A percentile compares a stretch with the other conserved stretches of the same genome.
Conservation (phyloP, 2,113 vertebrate species). For the Desmodus rotundus region DNA sequence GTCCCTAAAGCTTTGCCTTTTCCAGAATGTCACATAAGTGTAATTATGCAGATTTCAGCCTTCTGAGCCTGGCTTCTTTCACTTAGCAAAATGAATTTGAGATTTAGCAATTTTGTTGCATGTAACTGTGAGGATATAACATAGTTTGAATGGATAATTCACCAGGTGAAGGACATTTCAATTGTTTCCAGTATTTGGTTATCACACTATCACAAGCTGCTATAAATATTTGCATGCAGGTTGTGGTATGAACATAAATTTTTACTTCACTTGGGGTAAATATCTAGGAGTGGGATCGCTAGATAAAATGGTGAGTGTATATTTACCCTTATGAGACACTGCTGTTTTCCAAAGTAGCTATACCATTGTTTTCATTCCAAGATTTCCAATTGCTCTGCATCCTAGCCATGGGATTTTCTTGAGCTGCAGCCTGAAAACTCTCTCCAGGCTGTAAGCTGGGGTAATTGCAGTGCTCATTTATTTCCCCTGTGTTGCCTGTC, state of each 20-base stretch:
- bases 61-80: neutral
- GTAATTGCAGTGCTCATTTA: neutral
- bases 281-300: neutral
- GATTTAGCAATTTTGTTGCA: neutral
- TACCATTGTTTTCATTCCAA: neutral
- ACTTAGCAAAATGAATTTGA: neutral
- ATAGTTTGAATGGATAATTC: neutral
- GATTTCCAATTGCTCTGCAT: neutral
- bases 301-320: neutral
- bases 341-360: neutral
- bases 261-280: neutral
- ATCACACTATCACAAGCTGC: neutral
- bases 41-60: neutral
- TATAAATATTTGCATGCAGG: neutral
- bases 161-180: neutral
- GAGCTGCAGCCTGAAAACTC: neutral
- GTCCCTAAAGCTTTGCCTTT: neutral
- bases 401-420: neutral
- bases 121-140: neutral
- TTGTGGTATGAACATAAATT: neutral
- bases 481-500: neutral
- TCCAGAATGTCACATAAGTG: neutral
- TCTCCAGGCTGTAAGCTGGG: neutral
- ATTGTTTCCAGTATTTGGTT: neutral
- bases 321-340: neutral